These are phyloP conservation scores for Dryomyza anilis DNA, from an alignment of 2,888 invertebrate species.

Conservation along the genomic window DNA sequence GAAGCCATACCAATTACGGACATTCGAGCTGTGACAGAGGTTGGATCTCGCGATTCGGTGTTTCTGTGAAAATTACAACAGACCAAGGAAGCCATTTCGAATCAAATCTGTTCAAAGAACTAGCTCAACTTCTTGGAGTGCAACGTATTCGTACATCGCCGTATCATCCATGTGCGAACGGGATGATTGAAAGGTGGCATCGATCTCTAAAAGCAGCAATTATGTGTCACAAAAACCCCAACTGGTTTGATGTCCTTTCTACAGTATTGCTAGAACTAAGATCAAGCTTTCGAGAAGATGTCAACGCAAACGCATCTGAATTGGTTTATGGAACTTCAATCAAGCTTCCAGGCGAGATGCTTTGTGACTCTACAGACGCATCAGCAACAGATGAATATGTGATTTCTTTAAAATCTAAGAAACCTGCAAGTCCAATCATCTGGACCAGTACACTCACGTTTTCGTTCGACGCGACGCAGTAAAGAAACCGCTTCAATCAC, in stretches of 20 bases:
- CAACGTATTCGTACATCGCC: not conserved
- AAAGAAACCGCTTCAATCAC: not conserved
- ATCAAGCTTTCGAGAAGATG: not conserved
- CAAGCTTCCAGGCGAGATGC: not conserved
- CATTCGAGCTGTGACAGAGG: not conserved
- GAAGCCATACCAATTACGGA: not conserved
- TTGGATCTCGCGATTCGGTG: constrained; percentile 28
- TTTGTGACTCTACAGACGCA: not conserved
- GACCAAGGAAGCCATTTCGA: constrained; percentile 19
- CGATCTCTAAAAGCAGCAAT: not conserved
- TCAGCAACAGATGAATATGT: not conserved
- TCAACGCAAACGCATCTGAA: not conserved
- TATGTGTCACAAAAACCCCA: not conserved
- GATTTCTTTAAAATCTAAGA: not conserved
- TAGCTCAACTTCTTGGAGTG: not conserved
- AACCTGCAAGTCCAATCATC: not conserved
- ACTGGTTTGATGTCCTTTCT: not conserved
- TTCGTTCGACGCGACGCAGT: not conserved
- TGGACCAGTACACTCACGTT: not conserved
- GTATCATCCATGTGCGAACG: constrained; percentile 14
- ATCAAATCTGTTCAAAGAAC: not conserved
- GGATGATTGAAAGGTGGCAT: constrained; percentile 1
- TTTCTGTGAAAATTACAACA: not conserved
- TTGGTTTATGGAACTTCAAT: not conserved
- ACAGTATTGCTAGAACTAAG: no score